Conservation (phyloP, 2,797 vertebrate genomes). For the Clarias pachynema region DNA sequence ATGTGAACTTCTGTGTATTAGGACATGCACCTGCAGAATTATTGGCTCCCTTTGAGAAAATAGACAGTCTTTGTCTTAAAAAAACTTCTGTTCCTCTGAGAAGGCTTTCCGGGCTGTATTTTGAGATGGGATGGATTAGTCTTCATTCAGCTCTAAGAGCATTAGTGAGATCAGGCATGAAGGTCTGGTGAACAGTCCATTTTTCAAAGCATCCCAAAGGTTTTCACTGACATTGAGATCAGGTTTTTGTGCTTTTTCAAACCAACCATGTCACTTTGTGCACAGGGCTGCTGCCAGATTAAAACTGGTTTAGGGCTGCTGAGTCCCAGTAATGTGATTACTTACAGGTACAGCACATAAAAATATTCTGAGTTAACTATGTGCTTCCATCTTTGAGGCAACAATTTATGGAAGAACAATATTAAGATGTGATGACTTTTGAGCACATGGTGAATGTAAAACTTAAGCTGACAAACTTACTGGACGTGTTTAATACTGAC, state of each 20-base stretch:
- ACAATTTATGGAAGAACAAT: neutral
- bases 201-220: neutral
- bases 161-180: neutral
- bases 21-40: neutral
- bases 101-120: neutral
- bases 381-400: neutral
- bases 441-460: neutral
- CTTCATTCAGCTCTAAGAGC: neutral
- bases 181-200: neutral
- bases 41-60: neutral
- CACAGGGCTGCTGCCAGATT: neutral
- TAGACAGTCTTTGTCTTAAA: neutral
- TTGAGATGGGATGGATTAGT: neutral
- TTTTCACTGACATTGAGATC: neutral
- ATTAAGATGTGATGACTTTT: neutral
- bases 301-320: neutral
- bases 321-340: neutral
- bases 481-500: neutral
- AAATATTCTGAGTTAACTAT: neutral
- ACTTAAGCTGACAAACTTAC: no score
- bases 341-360: neutral
- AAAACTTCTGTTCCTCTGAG: neutral
- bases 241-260: neutral
- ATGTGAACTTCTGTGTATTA: neutral
- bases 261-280: neutral